Evolutionary conservation across 2,797 vertebrate genomes (phyloP).

Genomic region (Enteromius mattozi): DNA sequence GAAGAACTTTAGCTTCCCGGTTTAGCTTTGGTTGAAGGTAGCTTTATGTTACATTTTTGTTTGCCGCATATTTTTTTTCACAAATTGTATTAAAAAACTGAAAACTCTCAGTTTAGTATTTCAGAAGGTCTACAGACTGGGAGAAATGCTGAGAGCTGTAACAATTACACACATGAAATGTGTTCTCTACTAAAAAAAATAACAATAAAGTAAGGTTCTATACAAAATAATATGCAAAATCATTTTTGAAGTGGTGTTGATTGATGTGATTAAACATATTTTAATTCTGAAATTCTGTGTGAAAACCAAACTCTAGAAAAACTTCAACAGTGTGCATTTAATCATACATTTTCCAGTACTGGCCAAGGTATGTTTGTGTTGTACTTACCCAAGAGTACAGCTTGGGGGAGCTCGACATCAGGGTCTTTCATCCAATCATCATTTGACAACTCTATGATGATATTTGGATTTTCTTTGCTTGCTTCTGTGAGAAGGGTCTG

Average conservation of each 20-base stretch:
- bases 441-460: conserved; percentile 72
- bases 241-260: not conserved
- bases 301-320: not conserved
- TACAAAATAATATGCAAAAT: not conserved
- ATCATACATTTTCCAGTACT: not conserved
- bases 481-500: conserved; percentile 60
- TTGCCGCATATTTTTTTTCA: not conserved
- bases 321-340: not conserved
- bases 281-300: not conserved
- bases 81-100: not conserved
- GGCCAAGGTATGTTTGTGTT: not conserved
- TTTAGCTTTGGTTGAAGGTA: not conserved
- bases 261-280: not conserved
- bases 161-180: not conserved
- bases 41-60: not conserved
- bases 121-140: not conserved
- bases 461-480: conserved; percentile 60
- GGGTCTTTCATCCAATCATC: conserved; percentile 79
- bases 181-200: not conserved
- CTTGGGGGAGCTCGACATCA: conserved; percentile 65
- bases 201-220: not conserved
- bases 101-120: not conserved
- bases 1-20: not conserved
- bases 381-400: conserved; percentile 71
- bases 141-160: not conserved